A percentile compares a stretch with the other conserved stretches of the same genome.
phyloP scores from a whole-genome alignment of 2,797 vertebrate species.

The Synaphobranchus kaupii region DNA sequence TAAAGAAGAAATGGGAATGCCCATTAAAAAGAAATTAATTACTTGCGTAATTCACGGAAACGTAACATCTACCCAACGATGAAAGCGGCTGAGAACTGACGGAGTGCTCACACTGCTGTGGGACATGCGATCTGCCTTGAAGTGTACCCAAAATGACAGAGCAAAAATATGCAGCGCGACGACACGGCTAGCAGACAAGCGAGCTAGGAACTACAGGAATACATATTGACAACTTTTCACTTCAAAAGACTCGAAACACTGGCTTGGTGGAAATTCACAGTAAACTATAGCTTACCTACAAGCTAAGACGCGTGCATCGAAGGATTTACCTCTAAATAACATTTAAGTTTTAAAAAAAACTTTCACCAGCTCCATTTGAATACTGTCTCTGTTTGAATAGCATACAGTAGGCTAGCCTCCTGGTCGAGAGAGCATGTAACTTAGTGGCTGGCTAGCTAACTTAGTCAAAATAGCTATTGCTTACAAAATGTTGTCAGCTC shows the following conservation, averaged over 20 bases:
- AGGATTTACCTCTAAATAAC: too few species aligned
- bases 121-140: slow-evolving; percentile 18
- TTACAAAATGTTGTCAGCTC: slow-evolving; percentile 51
- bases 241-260: background rate
- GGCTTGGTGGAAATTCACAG: background rate
- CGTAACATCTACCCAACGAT: background rate
- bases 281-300: background rate
- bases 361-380: background rate
- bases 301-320: too few species aligned
- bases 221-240: background rate
- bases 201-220: background rate
- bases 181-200: slow-evolving; percentile 4
- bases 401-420: background rate
- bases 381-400: background rate
- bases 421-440: background rate
- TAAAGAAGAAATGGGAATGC: background rate
- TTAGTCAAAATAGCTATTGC: background rate
- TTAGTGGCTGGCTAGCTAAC: background rate
- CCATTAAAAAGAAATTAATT: background rate
- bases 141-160: slow-evolving; percentile 14
- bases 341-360: background rate
- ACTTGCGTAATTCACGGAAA: background rate
- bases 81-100: background rate
- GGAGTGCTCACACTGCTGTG: background rate
- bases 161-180: slow-evolving; percentile 8